phyloP scores from a whole-genome alignment of 2,797 vertebrate species.

The Mormyrus proboscirostris region DNA sequence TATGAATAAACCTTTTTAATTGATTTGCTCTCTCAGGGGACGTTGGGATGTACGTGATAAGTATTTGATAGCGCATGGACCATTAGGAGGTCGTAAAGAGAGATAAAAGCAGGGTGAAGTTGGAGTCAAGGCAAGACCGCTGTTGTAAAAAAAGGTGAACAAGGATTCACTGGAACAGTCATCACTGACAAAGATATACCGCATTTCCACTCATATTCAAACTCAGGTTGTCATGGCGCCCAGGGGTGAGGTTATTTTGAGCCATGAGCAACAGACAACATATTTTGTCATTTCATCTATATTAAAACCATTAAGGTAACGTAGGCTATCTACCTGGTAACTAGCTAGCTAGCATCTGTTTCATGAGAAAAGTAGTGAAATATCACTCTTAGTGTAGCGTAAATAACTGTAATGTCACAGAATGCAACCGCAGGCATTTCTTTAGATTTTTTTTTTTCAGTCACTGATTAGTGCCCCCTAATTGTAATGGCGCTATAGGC shows the following conservation, averaged over 20 bases:
- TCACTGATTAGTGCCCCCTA: background rate
- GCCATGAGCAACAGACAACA: background rate
- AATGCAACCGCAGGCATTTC: background rate
- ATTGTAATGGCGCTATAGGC: background rate
- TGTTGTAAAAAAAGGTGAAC: conserved; percentile 30
- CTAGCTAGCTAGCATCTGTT: background rate
- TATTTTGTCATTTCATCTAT: background rate
- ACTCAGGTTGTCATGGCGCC: background rate
- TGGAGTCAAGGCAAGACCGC: conserved; percentile 37
- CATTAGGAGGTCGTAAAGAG: conserved; percentile 30
- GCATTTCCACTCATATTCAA: background rate
- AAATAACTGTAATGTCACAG: background rate
- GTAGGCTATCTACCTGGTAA: background rate
- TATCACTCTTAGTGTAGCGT: background rate
- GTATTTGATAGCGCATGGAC: background rate
- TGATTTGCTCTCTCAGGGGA: background rate
- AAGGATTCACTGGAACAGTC: background rate
- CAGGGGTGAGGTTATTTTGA: background rate
- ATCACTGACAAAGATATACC: background rate
- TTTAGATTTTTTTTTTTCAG: background rate
- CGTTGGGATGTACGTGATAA: background rate
- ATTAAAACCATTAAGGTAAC: background rate
- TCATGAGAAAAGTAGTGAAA: background rate
- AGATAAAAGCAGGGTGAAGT: conserved; percentile 40
- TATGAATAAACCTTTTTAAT: background rate